These are phyloP conservation scores for Carassius gibelio DNA, from an alignment of 2,113 vertebrate species.

Conservation along the genomic window DNA sequence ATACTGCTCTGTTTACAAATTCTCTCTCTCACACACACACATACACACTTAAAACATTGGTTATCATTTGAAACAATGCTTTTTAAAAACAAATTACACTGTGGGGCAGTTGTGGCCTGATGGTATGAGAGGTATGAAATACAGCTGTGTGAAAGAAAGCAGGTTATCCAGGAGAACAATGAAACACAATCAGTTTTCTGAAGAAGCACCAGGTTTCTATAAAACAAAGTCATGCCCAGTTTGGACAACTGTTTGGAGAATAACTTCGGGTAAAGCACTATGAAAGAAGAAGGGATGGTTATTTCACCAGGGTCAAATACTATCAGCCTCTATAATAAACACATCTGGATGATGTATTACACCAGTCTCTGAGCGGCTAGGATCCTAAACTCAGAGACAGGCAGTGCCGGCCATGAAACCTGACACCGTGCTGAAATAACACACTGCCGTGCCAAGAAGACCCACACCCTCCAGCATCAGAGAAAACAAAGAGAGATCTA, in stretches of 20 bases:
- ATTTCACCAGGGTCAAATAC: background rate
- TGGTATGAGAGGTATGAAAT: no score
- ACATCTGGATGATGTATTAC: background rate
- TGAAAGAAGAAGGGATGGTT: background rate
- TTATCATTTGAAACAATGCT: no score
- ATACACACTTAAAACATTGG: no score
- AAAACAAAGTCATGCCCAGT: background rate
- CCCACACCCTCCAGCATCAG: background rate
- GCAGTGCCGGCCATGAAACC: slow-evolving; percentile 1
- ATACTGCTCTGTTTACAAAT: no score
- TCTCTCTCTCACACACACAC: no score
- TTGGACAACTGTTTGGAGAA: background rate
- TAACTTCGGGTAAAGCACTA: background rate
- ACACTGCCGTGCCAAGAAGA: background rate
- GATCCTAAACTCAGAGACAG: background rate
- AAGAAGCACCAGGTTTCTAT: no score
- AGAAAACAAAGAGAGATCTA: slow-evolving; percentile 3
- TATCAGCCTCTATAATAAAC: background rate
- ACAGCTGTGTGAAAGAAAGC: no score
- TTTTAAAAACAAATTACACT: no score
- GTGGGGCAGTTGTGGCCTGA: no score
- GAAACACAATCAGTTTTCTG: no score
- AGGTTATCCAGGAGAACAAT: no score
- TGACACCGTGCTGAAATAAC: background rate
- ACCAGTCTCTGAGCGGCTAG: background rate